These are phyloP conservation scores for Portunus trituberculatus DNA, from an alignment of 1,140 invertebrate species.

Conservation along the genomic window DNA sequence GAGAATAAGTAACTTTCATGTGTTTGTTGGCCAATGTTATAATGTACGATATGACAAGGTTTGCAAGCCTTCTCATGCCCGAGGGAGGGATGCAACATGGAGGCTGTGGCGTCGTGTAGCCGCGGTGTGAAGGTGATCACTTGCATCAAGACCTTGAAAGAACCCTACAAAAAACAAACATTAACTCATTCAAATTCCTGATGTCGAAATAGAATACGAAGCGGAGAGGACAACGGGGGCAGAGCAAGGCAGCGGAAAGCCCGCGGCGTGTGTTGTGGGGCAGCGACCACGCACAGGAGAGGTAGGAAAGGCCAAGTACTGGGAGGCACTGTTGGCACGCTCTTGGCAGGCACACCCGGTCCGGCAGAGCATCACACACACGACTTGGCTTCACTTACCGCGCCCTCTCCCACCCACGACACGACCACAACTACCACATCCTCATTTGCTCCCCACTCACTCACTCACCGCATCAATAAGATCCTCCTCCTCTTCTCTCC, in stretches of 20 bases:
- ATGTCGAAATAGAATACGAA: neutral
- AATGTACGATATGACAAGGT: too few species aligned
- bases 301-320: neutral
- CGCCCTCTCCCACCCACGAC: neutral
- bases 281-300: neutral
- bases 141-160: neutral
- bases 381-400: neutral
- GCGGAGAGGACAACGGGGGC: neutral
- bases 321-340: neutral
- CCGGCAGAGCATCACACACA: neutral
- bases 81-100: neutral
- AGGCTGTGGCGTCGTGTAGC: neutral
- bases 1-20: neutral
- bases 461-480: neutral
- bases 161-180: neutral
- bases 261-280: neutral
- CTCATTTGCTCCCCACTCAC: conserved; percentile 9
- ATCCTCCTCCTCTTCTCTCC: neutral
- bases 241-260: neutral
- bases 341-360: conserved; percentile 1
- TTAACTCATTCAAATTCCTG: neutral
- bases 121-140: neutral
- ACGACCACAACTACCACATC: conserved; percentile 1
- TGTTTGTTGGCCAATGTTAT: neutral
- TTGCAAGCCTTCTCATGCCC: neutral